Base-by-base conservation (phyloP, 2,113 vertebrate species). In the Microtus oregoni region DNA sequence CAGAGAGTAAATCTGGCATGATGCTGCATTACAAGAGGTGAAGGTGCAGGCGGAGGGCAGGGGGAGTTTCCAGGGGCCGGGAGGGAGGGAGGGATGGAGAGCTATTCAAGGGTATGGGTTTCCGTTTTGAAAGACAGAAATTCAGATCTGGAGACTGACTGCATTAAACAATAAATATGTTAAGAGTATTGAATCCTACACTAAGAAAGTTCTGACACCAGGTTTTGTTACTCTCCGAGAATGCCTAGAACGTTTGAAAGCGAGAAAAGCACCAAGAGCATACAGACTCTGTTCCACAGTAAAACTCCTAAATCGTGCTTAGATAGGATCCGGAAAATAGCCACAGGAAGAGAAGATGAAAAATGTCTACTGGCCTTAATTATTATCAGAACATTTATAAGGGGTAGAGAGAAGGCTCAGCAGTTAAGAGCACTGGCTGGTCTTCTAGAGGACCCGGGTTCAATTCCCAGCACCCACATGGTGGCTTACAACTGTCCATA, bases 271-370 rank as follows among this genome's bases (percentile, higher is more conserved):
- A 13, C 4, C 8, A 83, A 52, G 7, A 86, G 75, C 9, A 47
- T 14, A 30, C 72, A 58, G 86, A 61, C 22, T 52, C 65, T 86
- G 38, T 32, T 32, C 89, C 19, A 86, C 20, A 72, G 77, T 50
- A 58, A 50, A 89, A 38, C 11, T 63, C 90, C 87, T 52, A 88
- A 78, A 58, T 76, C 50, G 26, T 88, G 93, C 72, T 2, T 87
- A 52, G 78, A 91, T 76, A 70, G 93, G 93, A 90, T 81, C 79
- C 77, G 19, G 82, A 94, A 92, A 90, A 50, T 50, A 93, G 26
- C 22, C 52, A 89, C 77, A 14, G 20, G 77, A 65, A 86, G 86
- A 93, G n/a, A 90, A 38, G 19, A 72, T 30, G 63, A 85, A 70
- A 94, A 58, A 17, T 7, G 90, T 50, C 61, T 47, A 68, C 0